phyloP scores from a whole-genome alignment of 1,140 invertebrate genomes.

The Lysiphlebus fabarum region DNA sequence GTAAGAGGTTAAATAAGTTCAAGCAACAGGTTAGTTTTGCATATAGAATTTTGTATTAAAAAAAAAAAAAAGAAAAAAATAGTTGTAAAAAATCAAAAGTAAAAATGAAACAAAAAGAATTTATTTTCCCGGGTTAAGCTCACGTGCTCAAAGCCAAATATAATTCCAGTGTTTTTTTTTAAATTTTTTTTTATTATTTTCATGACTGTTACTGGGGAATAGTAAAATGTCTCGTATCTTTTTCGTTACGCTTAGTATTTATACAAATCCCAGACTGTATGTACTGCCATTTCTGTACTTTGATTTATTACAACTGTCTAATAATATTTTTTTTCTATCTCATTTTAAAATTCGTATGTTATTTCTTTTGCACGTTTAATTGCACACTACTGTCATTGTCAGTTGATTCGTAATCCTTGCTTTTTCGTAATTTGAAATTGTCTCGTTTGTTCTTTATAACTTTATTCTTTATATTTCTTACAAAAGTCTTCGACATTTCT shows the following conservation, averaged over 20 bases:
- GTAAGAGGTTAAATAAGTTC: too few relatives aligned
- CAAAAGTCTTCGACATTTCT: too few relatives aligned
- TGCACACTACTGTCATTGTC: slow-evolving; percentile 7
- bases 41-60: slow-evolving; percentile 3
- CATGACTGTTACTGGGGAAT: slow-evolving; percentile 13
- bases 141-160: slow-evolving; percentile 26
- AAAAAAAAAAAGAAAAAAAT: too few relatives aligned
- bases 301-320: slow-evolving; percentile 14
- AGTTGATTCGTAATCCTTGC: too few relatives aligned
- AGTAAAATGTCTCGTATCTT: slow-evolving; percentile 5
- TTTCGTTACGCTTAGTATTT: slow-evolving; percentile 10
- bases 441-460: too few relatives aligned
- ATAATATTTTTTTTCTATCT: too few relatives aligned
- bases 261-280: not conserved
- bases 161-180: slow-evolving; percentile 24
- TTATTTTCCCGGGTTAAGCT: slow-evolving; percentile 12
- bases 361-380: slow-evolving; percentile 7
- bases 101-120: not conserved
- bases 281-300: slow-evolving; percentile 16
- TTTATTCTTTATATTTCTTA: not conserved
- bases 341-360: not conserved
- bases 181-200: too few relatives aligned
- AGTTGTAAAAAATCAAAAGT: slow-evolving; percentile 6
- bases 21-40: slow-evolving; percentile 7
- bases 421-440: too few relatives aligned